A percentile compares a stretch with the other conserved stretches of the same genome.
Conservation (phyloP, 1,140 invertebrate species). For the Leptinotarsa texana region DNA sequence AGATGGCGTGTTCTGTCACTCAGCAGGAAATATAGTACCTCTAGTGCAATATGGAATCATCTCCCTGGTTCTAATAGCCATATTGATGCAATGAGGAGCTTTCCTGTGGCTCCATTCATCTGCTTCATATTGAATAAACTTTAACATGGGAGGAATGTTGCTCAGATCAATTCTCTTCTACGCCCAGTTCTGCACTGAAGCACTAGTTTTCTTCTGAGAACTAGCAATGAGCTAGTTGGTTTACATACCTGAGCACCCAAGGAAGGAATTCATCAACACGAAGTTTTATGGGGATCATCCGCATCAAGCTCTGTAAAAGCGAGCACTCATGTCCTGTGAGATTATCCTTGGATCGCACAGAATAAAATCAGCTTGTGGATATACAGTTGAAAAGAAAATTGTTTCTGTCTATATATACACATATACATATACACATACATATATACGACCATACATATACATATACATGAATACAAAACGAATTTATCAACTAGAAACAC, state of each 20-base stretch:
- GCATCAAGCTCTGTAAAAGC: slow-evolving; percentile 41
- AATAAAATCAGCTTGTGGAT: too few species aligned
- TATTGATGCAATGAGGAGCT: slow-evolving; percentile 16
- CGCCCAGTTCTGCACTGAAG: slow-evolving; percentile 36
- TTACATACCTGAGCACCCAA: slow-evolving; percentile 41
- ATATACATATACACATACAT: too few species aligned
- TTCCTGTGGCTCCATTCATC: slow-evolving; percentile 41
- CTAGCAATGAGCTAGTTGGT: slow-evolving; percentile 37
- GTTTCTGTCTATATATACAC: too few species aligned
- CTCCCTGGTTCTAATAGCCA: not conserved
- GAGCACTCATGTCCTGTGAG: slow-evolving; percentile 29
- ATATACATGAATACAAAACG: too few species aligned
- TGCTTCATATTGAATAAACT: slow-evolving; percentile 33
- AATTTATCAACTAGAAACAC: too few species aligned
- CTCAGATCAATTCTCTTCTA: slow-evolving; percentile 39
- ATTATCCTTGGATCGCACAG: too few species aligned
- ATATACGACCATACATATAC: too few species aligned
- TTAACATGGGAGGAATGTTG: slow-evolving; percentile 37
- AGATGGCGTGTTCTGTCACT: slow-evolving; percentile 43
- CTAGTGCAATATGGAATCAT: slow-evolving; percentile 36
- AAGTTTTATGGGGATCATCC: slow-evolving; percentile 20
- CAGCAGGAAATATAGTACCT: slow-evolving; percentile 23
- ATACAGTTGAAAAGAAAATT: too few species aligned
- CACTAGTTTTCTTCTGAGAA: slow-evolving; percentile 47
- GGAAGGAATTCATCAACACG: slow-evolving; percentile 42